Base-by-base conservation (phyloP, 30 jellyfish, hydroid and myxozoan genomes). In the Hydra vulgaris region DNA sequence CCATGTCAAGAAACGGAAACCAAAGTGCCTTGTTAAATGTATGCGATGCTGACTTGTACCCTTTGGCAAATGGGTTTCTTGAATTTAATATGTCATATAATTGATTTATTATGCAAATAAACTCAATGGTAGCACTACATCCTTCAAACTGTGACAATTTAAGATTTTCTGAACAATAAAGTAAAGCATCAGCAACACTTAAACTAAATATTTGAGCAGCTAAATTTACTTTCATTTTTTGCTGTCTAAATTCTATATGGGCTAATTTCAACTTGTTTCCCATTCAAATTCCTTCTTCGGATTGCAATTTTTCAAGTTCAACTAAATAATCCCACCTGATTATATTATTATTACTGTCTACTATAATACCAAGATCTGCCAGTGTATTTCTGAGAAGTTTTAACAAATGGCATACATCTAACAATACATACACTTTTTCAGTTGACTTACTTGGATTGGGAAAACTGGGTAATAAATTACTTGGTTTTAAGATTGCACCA, bases 331-430 rank as follows among this genome's bases (percentile, higher is more conserved):
- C 76, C 93, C 89, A 82, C 21, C 26, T 0, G 0, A 82, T 87
- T 66, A 55, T 77, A 26, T 55, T 77, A 67, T 88, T 85, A 55
- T 82, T 68, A 17, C 25, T 56, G 53, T 87, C 96, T 18, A 77
- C n/a, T 15, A 83, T 27, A 27, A 74, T 79, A 75, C 95, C 88
- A 20, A 85, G 85, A 0, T 84, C 85, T 52, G 82, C 93, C 77
- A 89, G 85, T 21, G 95, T 80, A 66, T 84, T 89, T 54, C 94
- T 67, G 20, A 89, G 78, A 12, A 84, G 85, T 56, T 84, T 89
- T 74, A 84, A 88, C 95, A 89, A 83, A 80, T 84, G 96, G 54
- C 96, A 84, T n/a, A 76, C 95, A 84, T 89, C 95, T 27, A 84
- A 79, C 53, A 83, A 40, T 56, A 84, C 84, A 71, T 81, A 54